Conservation (phyloP, 1,140 invertebrate genomes). For the Prorops nasuta region DNA sequence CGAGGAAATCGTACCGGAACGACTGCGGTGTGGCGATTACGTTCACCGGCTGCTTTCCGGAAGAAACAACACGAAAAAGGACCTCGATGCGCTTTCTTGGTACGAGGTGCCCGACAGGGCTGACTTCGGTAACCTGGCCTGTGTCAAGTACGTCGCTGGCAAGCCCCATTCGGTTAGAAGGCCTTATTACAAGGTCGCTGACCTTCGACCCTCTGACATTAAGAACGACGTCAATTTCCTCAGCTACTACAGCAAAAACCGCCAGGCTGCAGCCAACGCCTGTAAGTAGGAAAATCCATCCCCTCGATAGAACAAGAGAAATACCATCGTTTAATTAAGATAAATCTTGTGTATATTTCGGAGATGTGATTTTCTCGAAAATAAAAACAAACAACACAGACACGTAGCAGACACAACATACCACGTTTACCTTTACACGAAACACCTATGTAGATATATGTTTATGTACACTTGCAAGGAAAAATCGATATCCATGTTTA, state of each 20-base stretch:
- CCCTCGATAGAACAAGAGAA: too few species aligned
- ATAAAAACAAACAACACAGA: too few species aligned
- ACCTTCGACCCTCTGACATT: conserved; percentile 56
- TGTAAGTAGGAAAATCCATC: conserved; percentile 53
- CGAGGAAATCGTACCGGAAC: conserved; percentile 47
- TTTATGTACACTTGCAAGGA: too few species aligned
- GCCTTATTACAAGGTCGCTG: conserved; percentile 65
- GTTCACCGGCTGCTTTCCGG: conserved; percentile 63
- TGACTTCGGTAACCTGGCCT: conserved; percentile 69
- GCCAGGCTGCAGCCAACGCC: conserved; percentile 61
- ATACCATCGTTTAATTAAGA: too few species aligned
- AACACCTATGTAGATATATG: too few species aligned
- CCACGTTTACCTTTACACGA: too few species aligned
- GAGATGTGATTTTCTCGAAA: too few species aligned
- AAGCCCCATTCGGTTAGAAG: conserved; percentile 71
- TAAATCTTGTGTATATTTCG: too few species aligned
- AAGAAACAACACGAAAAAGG: conserved; percentile 58
- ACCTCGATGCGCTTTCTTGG: conserved; percentile 61
- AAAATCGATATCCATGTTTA: too few species aligned
- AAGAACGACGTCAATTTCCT: conserved; percentile 73
- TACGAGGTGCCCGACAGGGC: conserved; percentile 66
- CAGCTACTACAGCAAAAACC: conserved; percentile 74
- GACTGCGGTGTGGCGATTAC: conserved; percentile 63
- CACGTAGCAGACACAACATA: too few species aligned
- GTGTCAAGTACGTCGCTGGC: conserved; percentile 75